Conservation (phyloP, 2,797 vertebrate genomes). For the Periophthalmus magnuspinnatus region DNA sequence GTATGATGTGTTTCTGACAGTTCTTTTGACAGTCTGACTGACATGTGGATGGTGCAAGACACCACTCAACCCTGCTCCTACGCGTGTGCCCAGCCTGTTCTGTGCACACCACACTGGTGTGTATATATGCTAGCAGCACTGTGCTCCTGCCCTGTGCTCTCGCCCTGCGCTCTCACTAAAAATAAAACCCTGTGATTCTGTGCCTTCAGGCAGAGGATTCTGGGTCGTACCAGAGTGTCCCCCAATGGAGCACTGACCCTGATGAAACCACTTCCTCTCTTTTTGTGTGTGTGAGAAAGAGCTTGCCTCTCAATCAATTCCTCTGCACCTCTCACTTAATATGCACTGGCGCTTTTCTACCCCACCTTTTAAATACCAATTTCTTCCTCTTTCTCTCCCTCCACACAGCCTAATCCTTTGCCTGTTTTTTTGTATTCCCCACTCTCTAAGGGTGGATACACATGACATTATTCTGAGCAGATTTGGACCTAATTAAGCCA, state of each 20-base stretch:
- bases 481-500: constrained; percentile 61
- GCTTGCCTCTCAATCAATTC: constrained; percentile 24
- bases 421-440: constrained; percentile 37
- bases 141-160: constrained; percentile 28
- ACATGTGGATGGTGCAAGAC: constrained; percentile 6
- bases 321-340: constrained; percentile 20
- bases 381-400: constrained; percentile 19
- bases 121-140: constrained; percentile 12
- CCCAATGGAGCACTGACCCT: constrained; percentile 50
- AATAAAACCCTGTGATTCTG: constrained; percentile 64
- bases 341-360: constrained; percentile 2
- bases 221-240: constrained; percentile 53
- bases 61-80: neutral
- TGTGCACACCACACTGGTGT: constrained; percentile 12
- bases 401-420: constrained; percentile 39
- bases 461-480: constrained; percentile 54
- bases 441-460: constrained; percentile 38
- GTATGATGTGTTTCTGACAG: constrained; percentile 4
- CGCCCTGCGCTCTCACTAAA: constrained; percentile 51
- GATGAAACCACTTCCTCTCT: constrained; percentile 40
- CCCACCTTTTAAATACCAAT: constrained; percentile 28
- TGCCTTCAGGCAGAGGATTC: constrained; percentile 62
- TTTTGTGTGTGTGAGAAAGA: constrained; percentile 9
- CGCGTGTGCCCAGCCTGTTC: constrained; percentile 8
- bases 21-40: constrained; percentile 9